Percentiles rank a stretch among this genome's conserved stretches.
Evolutionary conservation across 2,113 vertebrate species (phyloP).

Genomic region (Zingel zingel): DNA sequence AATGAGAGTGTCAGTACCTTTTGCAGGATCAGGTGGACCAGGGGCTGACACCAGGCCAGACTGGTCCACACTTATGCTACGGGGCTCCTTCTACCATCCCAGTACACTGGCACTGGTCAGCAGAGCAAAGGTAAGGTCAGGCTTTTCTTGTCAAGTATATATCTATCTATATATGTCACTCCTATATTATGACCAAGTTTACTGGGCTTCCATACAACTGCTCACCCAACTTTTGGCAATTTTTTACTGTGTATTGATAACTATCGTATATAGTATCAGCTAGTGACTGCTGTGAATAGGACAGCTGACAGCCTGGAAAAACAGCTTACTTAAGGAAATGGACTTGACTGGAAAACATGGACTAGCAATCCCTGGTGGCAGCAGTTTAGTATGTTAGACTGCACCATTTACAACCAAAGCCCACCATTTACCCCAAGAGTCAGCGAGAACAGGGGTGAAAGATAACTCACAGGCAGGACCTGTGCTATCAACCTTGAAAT

Average conservation of each 20-base stretch:
- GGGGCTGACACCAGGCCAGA: conserved; percentile 27
- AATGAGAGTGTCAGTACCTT: conserved; percentile 25
- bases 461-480: not conserved
- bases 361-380: not conserved
- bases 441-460: not conserved
- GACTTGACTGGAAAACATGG: not conserved
- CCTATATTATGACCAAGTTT: not conserved
- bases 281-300: not conserved
- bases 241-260: not conserved
- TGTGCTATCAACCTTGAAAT: not conserved
- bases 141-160: not conserved
- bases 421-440: not conserved
- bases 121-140: conserved; percentile 72
- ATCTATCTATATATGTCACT: not conserved
- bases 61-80: conserved; percentile 68
- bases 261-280: not conserved
- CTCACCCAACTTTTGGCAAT: not conserved
- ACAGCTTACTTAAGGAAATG: not conserved
- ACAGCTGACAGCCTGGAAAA: not conserved
- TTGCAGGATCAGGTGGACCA: conserved; percentile 19
- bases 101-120: conserved; percentile 53
- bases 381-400: not conserved
- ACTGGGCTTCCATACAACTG: not conserved
- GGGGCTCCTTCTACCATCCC: conserved; percentile 50
- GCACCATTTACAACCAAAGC: not conserved